Conservation (phyloP, 2,888 invertebrate species). For the Smittia aterrima region DNA sequence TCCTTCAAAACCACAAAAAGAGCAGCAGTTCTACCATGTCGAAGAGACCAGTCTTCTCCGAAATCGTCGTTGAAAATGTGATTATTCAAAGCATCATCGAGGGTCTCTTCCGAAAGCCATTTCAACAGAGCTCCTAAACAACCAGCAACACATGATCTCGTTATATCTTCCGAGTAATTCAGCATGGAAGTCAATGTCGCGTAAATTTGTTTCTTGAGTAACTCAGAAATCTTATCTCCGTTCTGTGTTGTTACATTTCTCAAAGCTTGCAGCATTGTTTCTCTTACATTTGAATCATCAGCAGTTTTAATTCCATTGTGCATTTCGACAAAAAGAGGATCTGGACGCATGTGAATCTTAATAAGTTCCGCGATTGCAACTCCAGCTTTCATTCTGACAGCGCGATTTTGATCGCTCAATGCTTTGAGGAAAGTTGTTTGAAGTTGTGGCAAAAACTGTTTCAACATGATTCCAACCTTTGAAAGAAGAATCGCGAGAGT, state of each 20-base stretch:
- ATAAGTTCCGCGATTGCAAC: constrained; percentile 84
- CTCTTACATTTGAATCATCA: constrained; percentile 81
- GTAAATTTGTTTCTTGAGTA: constrained; percentile 71
- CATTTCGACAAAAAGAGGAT: constrained; percentile 92
- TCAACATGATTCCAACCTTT: constrained; percentile 92
- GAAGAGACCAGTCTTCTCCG: constrained; percentile 66
- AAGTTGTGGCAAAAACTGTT: constrained; percentile 96
- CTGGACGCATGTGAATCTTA: constrained; percentile 87
- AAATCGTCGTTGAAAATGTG: constrained; percentile 69
- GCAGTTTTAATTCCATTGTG: constrained; percentile 79
- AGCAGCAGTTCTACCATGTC: constrained; percentile 81
- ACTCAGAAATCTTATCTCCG: constrained; percentile 85
- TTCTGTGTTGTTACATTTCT: constrained; percentile 80
- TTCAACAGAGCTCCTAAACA: constrained; percentile 83
- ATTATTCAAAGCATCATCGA: constrained; percentile 69
- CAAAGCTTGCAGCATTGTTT: constrained; percentile 90
- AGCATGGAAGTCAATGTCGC: constrained; percentile 67
- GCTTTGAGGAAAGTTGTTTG: constrained; percentile 98
- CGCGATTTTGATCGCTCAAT: constrained; percentile 81
- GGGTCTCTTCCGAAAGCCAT: constrained; percentile 72
- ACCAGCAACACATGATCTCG: constrained; percentile 79
- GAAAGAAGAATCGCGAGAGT: constrained; percentile 87
- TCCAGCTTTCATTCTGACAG: constrained; percentile 86
- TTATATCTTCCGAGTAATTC: constrained; percentile 74
- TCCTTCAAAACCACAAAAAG: constrained; percentile 86